Conservation (phyloP, 2,113 vertebrate genomes). For the Dinomys branickii region DNA sequence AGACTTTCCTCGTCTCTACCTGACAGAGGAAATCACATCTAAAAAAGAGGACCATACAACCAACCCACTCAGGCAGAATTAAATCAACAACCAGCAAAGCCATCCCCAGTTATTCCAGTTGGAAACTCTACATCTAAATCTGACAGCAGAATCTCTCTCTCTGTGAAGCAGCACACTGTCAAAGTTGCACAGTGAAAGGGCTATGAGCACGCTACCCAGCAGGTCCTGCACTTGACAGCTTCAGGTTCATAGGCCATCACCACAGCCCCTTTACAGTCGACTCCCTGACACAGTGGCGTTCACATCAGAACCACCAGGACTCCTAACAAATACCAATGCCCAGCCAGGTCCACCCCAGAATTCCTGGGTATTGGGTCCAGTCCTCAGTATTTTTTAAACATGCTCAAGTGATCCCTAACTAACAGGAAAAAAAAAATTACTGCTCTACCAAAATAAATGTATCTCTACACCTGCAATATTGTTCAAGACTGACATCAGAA, state of each 20-base stretch:
- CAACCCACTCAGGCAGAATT: not conserved
- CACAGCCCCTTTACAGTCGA: not conserved
- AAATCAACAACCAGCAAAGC: not conserved
- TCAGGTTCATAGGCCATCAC: not conserved
- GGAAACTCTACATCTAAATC: not conserved
- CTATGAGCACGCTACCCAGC: not conserved
- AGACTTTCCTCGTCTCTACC: not conserved
- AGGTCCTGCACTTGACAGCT: not conserved
- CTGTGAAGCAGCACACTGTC: not conserved
- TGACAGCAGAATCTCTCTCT: not conserved
- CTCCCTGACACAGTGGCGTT: not conserved
- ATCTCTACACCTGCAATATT: not conserved
- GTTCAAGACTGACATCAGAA: not conserved
- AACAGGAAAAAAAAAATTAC: not conserved
- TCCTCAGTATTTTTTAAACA: not conserved
- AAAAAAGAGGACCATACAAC: not conserved
- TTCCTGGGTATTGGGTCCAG: not conserved
- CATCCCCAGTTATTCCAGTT: not conserved
- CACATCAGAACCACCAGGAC: not conserved
- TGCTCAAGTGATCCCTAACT: not conserved
- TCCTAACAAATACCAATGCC: not conserved
- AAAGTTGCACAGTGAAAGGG: not conserved
- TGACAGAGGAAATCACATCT: not conserved
- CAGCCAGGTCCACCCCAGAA: slow-evolving; percentile 33
- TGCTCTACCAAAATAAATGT: slow-evolving; percentile 38